These are phyloP conservation scores for Gonocerus acuteangulatus DNA, from an alignment of 2,888 invertebrate genomes.

Conservation along the genomic window DNA sequence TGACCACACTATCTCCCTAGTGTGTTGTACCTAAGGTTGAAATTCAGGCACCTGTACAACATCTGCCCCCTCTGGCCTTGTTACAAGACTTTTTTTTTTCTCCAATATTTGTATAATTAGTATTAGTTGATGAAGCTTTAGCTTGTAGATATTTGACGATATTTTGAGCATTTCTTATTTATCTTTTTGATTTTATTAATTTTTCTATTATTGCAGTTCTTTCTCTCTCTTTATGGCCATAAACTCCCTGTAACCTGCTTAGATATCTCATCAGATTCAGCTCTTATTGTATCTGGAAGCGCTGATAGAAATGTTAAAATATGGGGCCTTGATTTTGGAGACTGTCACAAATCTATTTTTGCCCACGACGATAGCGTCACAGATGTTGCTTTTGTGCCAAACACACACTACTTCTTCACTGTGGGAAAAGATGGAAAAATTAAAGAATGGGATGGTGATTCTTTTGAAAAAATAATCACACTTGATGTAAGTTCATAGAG, in stretches of 20 bases:
- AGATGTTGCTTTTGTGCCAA: constrained; percentile 77
- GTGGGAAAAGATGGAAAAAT: constrained; percentile 88
- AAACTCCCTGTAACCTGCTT: constrained; percentile 86
- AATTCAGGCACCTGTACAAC: too few relatives aligned
- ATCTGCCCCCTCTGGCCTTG: too few relatives aligned
- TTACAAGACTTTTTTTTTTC: too few relatives aligned
- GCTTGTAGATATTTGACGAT: too few relatives aligned
- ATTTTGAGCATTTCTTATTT: too few relatives aligned
- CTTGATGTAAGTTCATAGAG: constrained; percentile 68
- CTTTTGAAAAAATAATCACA: constrained; percentile 81
- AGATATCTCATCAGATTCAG: constrained; percentile 85
- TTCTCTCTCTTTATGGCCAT: constrained; percentile 90
- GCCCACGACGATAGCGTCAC: constrained; percentile 95
- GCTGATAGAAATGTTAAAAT: constrained; percentile 92
- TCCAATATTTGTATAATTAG: too few relatives aligned
- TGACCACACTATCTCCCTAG: too few relatives aligned
- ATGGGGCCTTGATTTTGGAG: constrained; percentile 99
- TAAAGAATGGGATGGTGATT: constrained; percentile 96
- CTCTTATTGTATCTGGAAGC: constrained; percentile 85
- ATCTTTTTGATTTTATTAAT: neutral
- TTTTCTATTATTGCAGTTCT: constrained; percentile 75
- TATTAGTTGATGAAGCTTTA: too few relatives aligned
- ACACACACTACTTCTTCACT: constrained; percentile 88
- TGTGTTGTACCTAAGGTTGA: too few relatives aligned
- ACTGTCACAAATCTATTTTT: constrained; percentile 89